These are phyloP conservation scores for Tetramorium bicarinatum DNA, from an alignment of 2,888 invertebrate species.

Conservation along the genomic window DNA sequence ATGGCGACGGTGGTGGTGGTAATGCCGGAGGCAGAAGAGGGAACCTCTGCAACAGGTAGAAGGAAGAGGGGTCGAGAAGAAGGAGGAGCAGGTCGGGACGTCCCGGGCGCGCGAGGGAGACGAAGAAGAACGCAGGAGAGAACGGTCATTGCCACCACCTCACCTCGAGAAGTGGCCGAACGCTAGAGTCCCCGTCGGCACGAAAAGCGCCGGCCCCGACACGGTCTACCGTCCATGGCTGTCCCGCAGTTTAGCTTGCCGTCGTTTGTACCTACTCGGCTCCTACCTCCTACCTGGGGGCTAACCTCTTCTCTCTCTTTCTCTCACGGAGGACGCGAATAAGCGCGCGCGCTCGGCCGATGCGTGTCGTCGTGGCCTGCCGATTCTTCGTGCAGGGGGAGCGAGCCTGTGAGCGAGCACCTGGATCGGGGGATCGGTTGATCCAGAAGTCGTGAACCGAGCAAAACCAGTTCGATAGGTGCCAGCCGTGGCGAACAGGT, in stretches of 20 bases:
- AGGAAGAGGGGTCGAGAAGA: slow-evolving; percentile 28
- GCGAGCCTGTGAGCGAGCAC: slow-evolving; percentile 69
- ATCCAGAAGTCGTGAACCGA: slow-evolving; percentile 74
- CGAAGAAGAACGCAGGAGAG: slow-evolving; percentile 72
- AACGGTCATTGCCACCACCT: slow-evolving; percentile 87
- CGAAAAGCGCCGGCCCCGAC: slow-evolving; percentile 68
- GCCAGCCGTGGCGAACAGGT: slow-evolving; percentile 65
- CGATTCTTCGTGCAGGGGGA: slow-evolving; percentile 75
- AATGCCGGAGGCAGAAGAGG: slow-evolving; percentile 24
- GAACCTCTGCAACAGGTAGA: slow-evolving; percentile 51
- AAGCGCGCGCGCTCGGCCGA: slow-evolving; percentile 60
- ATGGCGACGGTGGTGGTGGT: neutral
- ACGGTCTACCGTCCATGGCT: slow-evolving; percentile 68
- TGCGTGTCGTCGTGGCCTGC: slow-evolving; percentile 66
- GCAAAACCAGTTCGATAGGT: slow-evolving; percentile 76
- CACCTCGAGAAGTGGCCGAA: slow-evolving; percentile 75
- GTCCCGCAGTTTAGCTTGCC: slow-evolving; percentile 71
- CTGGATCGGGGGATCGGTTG: slow-evolving; percentile 70
- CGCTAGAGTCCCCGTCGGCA: slow-evolving; percentile 77
- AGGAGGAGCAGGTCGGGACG: slow-evolving; percentile 40
- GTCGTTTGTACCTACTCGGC: slow-evolving; percentile 45
- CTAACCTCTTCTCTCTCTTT: slow-evolving; percentile 34
- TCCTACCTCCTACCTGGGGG: slow-evolving; percentile 59
- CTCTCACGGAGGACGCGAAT: slow-evolving; percentile 48
- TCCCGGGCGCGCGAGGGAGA: slow-evolving; percentile 48